These are phyloP conservation scores for Iselma pallidipennis DNA, from an alignment of 2,888 invertebrate species.

Conservation along the genomic window DNA sequence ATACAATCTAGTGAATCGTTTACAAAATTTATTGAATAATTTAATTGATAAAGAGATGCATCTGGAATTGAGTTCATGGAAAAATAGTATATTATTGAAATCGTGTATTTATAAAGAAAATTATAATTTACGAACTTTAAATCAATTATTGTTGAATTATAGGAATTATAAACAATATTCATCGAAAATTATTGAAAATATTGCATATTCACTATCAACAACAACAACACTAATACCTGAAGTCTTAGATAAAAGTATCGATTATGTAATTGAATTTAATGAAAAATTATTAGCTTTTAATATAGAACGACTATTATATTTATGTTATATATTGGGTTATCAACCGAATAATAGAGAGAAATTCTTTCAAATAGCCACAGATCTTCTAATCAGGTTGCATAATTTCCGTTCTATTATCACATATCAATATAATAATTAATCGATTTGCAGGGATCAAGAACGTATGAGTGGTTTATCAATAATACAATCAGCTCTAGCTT, in stretches of 20 bases:
- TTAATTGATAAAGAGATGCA: constrained; percentile 28
- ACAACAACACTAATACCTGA: constrained; percentile 56
- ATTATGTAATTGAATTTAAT: constrained; percentile 55
- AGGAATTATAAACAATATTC: constrained; percentile 48
- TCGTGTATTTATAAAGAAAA: constrained; percentile 49
- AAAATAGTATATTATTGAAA: constrained; percentile 39
- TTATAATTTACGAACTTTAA: constrained; percentile 42
- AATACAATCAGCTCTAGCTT: constrained; percentile 59
- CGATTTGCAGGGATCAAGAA: constrained; percentile 59
- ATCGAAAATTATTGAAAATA: constrained; percentile 57
- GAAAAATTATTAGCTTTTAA: constrained; percentile 58
- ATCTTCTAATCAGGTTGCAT: constrained; percentile 57
- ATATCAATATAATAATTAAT: constrained; percentile 2
- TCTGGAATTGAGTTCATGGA: constrained; percentile 15
- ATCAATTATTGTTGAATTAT: constrained; percentile 51
- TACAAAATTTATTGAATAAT: constrained; percentile 26
- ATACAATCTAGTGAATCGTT: constrained; percentile 15
- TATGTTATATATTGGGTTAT: constrained; percentile 60
- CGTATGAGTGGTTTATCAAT: constrained; percentile 59
- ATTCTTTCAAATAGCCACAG: constrained; percentile 52
- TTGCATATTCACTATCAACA: constrained; percentile 52
- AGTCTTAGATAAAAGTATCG: constrained; percentile 56
- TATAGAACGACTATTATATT: constrained; percentile 57
- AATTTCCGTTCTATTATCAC: neutral
- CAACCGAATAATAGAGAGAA: constrained; percentile 52